These are phyloP conservation scores for Esox niger DNA, from an alignment of 2,113 vertebrate species.

Conservation along the genomic window DNA sequence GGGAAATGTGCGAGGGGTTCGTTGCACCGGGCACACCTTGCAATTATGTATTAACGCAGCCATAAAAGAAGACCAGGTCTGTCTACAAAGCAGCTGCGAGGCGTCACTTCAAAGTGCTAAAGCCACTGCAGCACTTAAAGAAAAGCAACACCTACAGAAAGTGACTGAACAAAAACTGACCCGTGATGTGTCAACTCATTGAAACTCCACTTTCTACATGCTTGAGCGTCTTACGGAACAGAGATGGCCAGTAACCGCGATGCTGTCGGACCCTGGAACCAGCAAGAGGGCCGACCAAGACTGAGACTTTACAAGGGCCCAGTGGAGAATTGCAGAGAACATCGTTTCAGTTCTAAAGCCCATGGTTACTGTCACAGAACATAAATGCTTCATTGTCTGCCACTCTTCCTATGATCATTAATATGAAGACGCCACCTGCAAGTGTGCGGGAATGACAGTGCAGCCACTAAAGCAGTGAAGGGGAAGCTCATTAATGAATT, in stretches of 20 bases:
- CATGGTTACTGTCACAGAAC: slow-evolving; percentile 14
- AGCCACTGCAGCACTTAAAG: slow-evolving; percentile 11
- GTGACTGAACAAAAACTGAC: not conserved
- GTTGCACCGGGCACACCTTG: slow-evolving; percentile 3
- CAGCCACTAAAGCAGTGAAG: too few relatives aligned
- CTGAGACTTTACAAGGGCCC: not conserved
- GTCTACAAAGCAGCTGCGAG: not conserved
- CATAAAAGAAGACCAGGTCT: not conserved
- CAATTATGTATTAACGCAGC: slow-evolving; percentile 2
- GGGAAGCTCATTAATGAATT: too few relatives aligned
- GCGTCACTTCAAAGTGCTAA: slow-evolving; percentile 24
- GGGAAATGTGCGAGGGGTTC: not conserved
- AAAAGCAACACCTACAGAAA: slow-evolving; percentile 15
- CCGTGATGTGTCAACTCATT: not conserved
- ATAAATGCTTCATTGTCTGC: slow-evolving; percentile 13
- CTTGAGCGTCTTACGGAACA: not conserved
- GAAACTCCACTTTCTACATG: not conserved
- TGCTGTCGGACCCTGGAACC: not conserved
- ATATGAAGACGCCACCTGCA: too few relatives aligned
- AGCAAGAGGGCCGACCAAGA: too few relatives aligned
- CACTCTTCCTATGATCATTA: slow-evolving; percentile 19
- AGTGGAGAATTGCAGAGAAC: not conserved
- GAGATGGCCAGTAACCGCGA: not conserved
- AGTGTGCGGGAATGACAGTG: too few relatives aligned
- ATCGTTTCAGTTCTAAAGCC: slow-evolving; percentile 14